A percentile compares a stretch with the other conserved stretches of the same genome.
Conservation (phyloP, 2,888 invertebrate genomes). For the Eumacrocentrus americanus region DNA sequence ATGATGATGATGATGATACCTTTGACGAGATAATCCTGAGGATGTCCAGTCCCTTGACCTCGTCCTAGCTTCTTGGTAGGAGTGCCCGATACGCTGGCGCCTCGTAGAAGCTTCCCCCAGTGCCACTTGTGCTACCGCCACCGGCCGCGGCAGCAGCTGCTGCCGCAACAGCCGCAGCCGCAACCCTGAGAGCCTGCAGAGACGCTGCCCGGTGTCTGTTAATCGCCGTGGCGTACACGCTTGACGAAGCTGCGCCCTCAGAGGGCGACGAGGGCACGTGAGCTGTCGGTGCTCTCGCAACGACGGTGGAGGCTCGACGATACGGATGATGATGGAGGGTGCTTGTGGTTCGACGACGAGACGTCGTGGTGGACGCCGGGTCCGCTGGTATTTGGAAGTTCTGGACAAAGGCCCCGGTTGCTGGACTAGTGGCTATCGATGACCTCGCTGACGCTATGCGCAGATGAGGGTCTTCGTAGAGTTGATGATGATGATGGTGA, state of each 20-base stretch:
- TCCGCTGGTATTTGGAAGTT: slow-evolving; percentile 22
- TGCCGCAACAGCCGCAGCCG: slow-evolving; percentile 53
- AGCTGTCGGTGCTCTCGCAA: slow-evolving; percentile 32
- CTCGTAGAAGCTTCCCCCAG: slow-evolving; percentile 34
- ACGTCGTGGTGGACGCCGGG: slow-evolving; percentile 33
- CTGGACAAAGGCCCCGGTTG: slow-evolving; percentile 15
- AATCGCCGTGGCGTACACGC: slow-evolving; percentile 53
- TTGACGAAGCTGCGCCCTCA: slow-evolving; percentile 42
- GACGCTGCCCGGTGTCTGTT: slow-evolving; percentile 55
- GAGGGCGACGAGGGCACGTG: slow-evolving; percentile 34
- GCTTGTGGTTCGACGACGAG: slow-evolving; percentile 25
- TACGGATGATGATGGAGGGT: slow-evolving; percentile 38
- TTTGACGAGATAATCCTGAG: slow-evolving; percentile 16
- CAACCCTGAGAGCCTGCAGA: slow-evolving; percentile 51
- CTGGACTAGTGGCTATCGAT: slow-evolving; percentile 23
- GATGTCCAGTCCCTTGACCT: slow-evolving; percentile 11
- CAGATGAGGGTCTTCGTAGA: slow-evolving; percentile 35
- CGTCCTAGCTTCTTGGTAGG: slow-evolving; percentile 54
- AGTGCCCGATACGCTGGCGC: slow-evolving; percentile 55
- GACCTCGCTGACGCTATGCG: slow-evolving; percentile 16
- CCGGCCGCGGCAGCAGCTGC: slow-evolving; percentile 39
- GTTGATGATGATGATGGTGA: slow-evolving; percentile 34
- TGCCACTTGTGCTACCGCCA: slow-evolving; percentile 15
- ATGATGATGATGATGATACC: slow-evolving; percentile 12
- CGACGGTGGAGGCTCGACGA: slow-evolving; percentile 36